Percentiles rank a stretch among this genome's conserved stretches.
Conservation (phyloP, 1,140 invertebrate genomes). For the Parapsyche elsis region DNA sequence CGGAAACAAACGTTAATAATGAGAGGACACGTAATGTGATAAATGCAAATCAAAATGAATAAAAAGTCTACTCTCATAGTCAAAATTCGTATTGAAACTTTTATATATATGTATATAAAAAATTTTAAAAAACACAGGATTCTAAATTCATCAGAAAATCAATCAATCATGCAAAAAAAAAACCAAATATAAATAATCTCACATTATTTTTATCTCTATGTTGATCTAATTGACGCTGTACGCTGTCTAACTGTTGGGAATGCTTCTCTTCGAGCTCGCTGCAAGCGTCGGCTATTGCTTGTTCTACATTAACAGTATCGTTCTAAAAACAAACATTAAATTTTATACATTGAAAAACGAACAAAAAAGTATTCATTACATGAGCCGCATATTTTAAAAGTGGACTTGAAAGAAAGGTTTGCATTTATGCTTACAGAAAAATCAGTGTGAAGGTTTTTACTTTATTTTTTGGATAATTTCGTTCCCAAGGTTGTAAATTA, state of each 20-base stretch:
- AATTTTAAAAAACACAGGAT: neutral
- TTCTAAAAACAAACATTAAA: constrained; percentile 51
- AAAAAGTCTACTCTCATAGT: neutral
- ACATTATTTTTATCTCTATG: constrained; percentile 83
- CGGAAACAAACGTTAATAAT: constrained; percentile 14
- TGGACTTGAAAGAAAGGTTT: neutral
- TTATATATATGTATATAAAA: neutral
- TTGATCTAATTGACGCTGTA: constrained; percentile 71
- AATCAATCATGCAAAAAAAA: constrained; percentile 17
- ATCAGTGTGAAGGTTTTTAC: no score
- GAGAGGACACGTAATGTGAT: neutral
- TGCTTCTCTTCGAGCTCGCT: constrained; percentile 60
- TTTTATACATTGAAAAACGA: neutral
- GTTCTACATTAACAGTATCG: constrained; percentile 60
- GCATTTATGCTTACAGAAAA: no score
- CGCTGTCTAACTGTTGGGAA: constrained; percentile 60
- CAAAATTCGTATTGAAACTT: neutral
- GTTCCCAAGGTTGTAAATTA: no score
- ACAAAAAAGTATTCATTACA: neutral
- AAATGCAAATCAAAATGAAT: neutral
- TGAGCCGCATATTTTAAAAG: neutral
- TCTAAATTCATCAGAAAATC: neutral
- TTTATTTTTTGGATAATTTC: no score
- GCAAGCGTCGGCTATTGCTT: constrained; percentile 58
- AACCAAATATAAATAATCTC: constrained; percentile 61